These are phyloP conservation scores for Petromus typicus DNA, from an alignment of 2,113 vertebrate genomes.

Conservation along the genomic window DNA sequence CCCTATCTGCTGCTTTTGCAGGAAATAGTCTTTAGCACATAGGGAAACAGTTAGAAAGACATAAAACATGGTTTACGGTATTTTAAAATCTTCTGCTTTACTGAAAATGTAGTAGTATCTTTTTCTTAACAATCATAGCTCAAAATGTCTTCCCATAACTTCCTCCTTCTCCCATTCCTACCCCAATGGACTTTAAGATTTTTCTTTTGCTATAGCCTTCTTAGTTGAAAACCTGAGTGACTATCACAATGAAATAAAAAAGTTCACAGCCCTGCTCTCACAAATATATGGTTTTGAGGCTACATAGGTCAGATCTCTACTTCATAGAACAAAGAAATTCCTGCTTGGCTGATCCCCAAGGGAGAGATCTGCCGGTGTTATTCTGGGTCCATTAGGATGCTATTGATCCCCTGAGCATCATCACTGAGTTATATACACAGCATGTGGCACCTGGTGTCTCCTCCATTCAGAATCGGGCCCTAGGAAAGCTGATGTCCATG, in stretches of 20 bases:
- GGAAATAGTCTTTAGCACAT: neutral
- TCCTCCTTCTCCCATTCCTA: fast-evolving
- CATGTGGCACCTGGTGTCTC: fast-evolving
- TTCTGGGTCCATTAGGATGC: neutral
- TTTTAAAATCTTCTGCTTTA: neutral
- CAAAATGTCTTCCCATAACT: neutral
- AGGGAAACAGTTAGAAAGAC: neutral
- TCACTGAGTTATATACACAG: fast-evolving
- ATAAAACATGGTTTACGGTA: neutral
- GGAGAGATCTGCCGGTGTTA: neutral
- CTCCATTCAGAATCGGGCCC: neutral
- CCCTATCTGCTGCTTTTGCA: neutral
- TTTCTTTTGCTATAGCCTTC: conserved; percentile 10
- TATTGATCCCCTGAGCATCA: fast-evolving
- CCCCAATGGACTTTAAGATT: neutral
- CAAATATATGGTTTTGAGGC: neutral
- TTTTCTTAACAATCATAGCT: neutral
- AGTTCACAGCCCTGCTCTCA: neutral
- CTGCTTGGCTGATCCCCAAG: neutral
- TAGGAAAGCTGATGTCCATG: neutral
- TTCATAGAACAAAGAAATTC: neutral
- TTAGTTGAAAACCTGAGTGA: neutral
- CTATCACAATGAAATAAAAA: neutral
- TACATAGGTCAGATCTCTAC: neutral
- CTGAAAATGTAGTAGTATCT: neutral